These are phyloP conservation scores for Zaprionus africanus DNA, from an alignment of 1,140 invertebrate genomes.

Conservation along the genomic window DNA sequence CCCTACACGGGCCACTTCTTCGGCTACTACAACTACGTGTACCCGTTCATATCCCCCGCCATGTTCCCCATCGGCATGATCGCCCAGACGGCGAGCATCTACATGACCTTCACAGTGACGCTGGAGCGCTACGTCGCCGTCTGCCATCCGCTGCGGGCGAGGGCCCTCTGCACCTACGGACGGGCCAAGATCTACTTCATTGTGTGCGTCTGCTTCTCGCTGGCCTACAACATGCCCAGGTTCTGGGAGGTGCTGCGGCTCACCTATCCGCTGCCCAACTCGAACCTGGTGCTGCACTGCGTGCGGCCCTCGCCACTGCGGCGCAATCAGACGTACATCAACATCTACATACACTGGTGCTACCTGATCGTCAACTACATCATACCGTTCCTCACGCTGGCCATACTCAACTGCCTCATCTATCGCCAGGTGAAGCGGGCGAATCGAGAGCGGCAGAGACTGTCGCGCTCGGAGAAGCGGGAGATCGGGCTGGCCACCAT, in stretches of 20 bases:
- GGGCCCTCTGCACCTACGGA: constrained; percentile 95
- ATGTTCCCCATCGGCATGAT: constrained; percentile 95
- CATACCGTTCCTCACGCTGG: constrained; percentile 93
- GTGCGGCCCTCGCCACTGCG: constrained; percentile 89
- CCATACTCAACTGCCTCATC: constrained; percentile 95
- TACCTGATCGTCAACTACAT: constrained; percentile 97
- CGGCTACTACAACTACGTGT: constrained; percentile 92
- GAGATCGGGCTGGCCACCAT: constrained; percentile 97
- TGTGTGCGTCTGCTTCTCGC: constrained; percentile 91
- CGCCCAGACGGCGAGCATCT: constrained; percentile 96
- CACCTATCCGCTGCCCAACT: constrained; percentile 48
- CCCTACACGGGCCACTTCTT: constrained; percentile 91
- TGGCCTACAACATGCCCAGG: constrained; percentile 94
- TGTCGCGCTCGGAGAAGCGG: constrained; percentile 92
- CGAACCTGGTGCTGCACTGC: constrained; percentile 87
- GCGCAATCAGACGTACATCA: constrained; percentile 90
- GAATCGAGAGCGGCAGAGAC: constrained; percentile 91
- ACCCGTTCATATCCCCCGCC: constrained; percentile 91
- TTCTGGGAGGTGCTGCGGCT: constrained; percentile 87
- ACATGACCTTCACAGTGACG: constrained; percentile 97
- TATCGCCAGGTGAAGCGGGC: constrained; percentile 93
- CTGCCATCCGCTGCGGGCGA: constrained; percentile 95
- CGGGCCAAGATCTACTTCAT: constrained; percentile 94
- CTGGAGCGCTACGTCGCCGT: constrained; percentile 98
- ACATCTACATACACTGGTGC: constrained; percentile 95